Evolutionary conservation across 53 echinoderm and acorn worm genomes (phyloP), one percentile per base, ranked within the genome.

Genomic region (Luidia sarsii): DNA sequence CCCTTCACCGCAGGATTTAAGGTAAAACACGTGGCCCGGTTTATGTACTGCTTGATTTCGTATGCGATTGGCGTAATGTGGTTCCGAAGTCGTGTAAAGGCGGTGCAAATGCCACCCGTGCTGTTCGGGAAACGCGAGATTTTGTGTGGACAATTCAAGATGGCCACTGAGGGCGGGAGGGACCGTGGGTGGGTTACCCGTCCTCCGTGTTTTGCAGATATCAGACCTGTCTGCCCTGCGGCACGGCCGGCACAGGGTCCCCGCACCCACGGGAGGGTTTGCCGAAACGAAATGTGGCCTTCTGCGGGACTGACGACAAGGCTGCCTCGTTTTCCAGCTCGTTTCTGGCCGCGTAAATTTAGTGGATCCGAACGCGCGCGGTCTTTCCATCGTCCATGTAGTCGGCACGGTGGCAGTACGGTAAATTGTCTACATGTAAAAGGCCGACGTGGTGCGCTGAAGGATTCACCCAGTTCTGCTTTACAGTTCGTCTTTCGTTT

Each of bases 1-100:
- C 35, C 48, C 31, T 30, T 54, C 56, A 62, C 23, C 48, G 9
- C 34, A 8, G 34, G 61, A 70, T 50, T 70, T 59, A 83, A 83
- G 83, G 83, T 83, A 83, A 83, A 70, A 59, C 70, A 45, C 22
- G 32, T 59, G 57, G 70, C 60, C 70, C 61, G 70, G 48, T 70
- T 34, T 57, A 46, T 70, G 32, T 70, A 48, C 65, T 83, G 33
- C 48, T 83, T 23, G 60, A 83, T 70, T 83, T 83, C 83, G 83
- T 83, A 83, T 48, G 83, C 60, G 69, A 70, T 57, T 60, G 61
- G 21, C 29, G 60, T 19, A 23, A 43, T 27, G 24, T 28, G 46
- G 7, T 19, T n/a, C 19, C 23, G 49, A 83, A 83, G 61, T 29
- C 32, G 83, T 70, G 60, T 59, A 70, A 62, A 30, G 21, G 8